Base-by-base conservation (phyloP, 2,888 invertebrate genomes). In the Andrena dorsata region DNA sequence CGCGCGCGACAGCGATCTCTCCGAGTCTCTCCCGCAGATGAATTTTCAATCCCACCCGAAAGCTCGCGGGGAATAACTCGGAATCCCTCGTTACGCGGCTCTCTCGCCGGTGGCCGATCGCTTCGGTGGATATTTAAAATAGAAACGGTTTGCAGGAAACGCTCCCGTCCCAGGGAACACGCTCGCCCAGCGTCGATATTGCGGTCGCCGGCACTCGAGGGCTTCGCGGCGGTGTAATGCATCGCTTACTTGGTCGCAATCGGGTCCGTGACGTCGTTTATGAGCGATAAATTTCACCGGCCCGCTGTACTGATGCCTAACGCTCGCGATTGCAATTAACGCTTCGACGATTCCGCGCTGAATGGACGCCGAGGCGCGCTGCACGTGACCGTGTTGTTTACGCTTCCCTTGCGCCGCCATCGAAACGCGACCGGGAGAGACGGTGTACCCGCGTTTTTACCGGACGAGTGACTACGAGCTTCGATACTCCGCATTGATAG, bases 321-420 rank as follows among this genome's bases (percentile, higher is more conserved):
- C 47, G 73, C 30, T 60, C 61, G 61, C 76, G 65, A 80, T 78
- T 73, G 69, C 68, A 81, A 81, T 81, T 78, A 81, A 81, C 78
- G 78, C 78, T 81, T 73, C 68, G 78, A 73, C 78, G 72, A 72
- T 49, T 73, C 72, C 51, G 63, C 51, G 56, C 26, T 30, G 70
- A 76, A 76, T 76, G 64, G 63, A 58, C 69, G 69, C 16, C 28
- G 8, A 58, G 47, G 26, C 66, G 35, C 64, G 74, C n/a, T 64
- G 76, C 56, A 26, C 56, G 64, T 28, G 74, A 53, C 68, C 41
- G 30, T 68, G 78, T 68, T 68, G 78, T 74, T 78, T 75, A 75
- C 28, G 61, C 32, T 47, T 35, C 75, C 20, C 41, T 13, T 49
- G 26, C 26, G 32, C 23, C 16, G 6, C 26, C 49, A 20, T 26